Evolutionary conservation across 2,113 vertebrate genomes (phyloP).

Genomic region (Rhinoptilus africanus): DNA sequence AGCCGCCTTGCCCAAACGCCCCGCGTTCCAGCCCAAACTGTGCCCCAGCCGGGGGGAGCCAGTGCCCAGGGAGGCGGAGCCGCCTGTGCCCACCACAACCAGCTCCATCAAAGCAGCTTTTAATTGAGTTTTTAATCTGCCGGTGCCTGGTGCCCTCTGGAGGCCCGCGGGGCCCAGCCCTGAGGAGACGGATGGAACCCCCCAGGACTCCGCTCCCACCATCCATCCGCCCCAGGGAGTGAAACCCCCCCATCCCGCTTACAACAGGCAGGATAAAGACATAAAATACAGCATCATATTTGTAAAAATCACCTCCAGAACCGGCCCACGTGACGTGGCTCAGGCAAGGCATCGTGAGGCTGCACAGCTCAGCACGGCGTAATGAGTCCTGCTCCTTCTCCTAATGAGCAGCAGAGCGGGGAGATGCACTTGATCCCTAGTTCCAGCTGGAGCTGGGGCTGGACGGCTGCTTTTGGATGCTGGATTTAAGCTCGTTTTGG

Average conservation of each 20-base stretch:
- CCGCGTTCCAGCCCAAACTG: no score
- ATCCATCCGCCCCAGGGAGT: fast-evolving
- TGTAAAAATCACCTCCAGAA: neutral
- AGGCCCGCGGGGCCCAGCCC: neutral
- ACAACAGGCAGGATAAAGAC: neutral
- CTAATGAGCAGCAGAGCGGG: neutral
- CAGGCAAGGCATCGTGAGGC: no score
- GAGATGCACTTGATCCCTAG: neutral
- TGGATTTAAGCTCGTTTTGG: fast-evolving
- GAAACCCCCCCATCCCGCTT: neutral
- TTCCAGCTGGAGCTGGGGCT: neutral
- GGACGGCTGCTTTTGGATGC: fast-evolving
- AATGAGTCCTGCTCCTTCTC: neutral
- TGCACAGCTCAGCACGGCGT: neutral
- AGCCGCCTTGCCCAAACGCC: neutral
- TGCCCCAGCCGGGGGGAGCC: fast-evolving
- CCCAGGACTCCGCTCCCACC: neutral
- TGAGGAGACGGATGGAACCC: fast-evolving
- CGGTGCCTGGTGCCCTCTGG: neutral
- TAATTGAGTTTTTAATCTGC: neutral
- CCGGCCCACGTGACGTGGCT: fast-evolving
- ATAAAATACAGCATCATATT: fast-evolving
- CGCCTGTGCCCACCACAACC: neutral
- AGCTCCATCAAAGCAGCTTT: neutral
- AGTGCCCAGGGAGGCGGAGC: neutral